Percentiles rank a stretch among this genome's conserved stretches.
Evolutionary conservation across 35 echinoderm and acorn worm species (phyloP).

Genomic region (Amphiura filiformis): DNA sequence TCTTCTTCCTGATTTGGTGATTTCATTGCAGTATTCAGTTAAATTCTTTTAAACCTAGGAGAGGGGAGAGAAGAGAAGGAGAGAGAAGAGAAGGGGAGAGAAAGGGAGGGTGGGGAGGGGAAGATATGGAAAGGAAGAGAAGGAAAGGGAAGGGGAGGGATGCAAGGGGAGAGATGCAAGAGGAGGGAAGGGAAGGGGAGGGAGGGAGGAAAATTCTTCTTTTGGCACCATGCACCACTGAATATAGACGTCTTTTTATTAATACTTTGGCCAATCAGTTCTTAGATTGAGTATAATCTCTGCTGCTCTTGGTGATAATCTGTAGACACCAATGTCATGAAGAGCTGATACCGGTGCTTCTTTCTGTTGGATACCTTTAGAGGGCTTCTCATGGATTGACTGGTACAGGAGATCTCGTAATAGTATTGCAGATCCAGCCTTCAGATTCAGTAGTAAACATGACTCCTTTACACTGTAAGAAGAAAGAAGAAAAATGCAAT

Average conservation of each 20-base stretch:
- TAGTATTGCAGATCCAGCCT: constrained; percentile 67
- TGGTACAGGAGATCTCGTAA: constrained; percentile 57
- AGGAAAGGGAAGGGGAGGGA: too few relatives aligned
- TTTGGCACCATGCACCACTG: neutral
- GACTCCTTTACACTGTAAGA: constrained; percentile 63
- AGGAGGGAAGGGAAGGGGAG: neutral
- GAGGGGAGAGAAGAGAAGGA: too few relatives aligned
- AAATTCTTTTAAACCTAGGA: too few relatives aligned
- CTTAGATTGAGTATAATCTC: constrained; percentile 54
- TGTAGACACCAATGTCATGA: constrained; percentile 70
- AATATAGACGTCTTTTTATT: neutral
- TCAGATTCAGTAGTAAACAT: constrained; percentile 60
- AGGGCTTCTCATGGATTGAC: constrained; percentile 46
- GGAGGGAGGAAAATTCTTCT: neutral
- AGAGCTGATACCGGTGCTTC: constrained; percentile 24
- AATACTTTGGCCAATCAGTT: constrained; percentile 62
- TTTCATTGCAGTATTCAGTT: too few relatives aligned
- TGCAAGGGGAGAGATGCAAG: neutral
- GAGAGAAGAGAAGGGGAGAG: too few relatives aligned
- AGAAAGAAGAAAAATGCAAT: constrained; percentile 14
- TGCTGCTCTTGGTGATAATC: constrained; percentile 42
- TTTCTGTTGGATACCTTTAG: neutral
- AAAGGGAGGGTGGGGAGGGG: too few relatives aligned
- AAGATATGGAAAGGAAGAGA: too few relatives aligned
- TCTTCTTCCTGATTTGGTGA: too few relatives aligned